phyloP scores from a whole-genome alignment of 2,797 vertebrate genomes.

The Melanotaenia parkinsoni region DNA sequence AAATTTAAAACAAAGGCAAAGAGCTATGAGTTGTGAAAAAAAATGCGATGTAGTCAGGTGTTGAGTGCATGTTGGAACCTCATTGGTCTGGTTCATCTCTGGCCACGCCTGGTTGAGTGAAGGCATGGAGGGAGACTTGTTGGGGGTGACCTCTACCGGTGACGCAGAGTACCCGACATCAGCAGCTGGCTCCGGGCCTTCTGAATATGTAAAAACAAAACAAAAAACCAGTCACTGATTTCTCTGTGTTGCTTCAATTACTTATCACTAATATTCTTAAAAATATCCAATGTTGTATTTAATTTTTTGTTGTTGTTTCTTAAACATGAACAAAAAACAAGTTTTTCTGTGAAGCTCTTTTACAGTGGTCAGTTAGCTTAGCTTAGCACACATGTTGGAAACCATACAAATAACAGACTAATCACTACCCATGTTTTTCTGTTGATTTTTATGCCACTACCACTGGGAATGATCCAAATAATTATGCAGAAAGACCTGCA shows the following conservation, averaged over 20 bases:
- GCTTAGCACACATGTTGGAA: not conserved
- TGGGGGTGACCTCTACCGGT: constrained; percentile 95
- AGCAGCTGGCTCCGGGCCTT: constrained; percentile 86
- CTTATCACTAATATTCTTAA: not conserved
- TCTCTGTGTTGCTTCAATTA: not conserved
- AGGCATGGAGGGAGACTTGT: constrained; percentile 98
- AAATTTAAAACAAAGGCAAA: constrained; percentile 22
- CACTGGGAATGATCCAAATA: too few relatives aligned
- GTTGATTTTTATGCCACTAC: too few relatives aligned
- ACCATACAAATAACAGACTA: not conserved
- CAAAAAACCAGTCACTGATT: not conserved
- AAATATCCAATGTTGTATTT: not conserved
- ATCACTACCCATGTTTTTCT: too few relatives aligned
- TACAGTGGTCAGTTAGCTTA: not conserved
- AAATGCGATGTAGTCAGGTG: not conserved
- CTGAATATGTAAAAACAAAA: constrained; percentile 59
- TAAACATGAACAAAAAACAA: not conserved
- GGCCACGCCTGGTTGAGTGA: constrained; percentile 99
- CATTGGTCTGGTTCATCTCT: constrained; percentile 97
- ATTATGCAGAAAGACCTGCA: too few relatives aligned
- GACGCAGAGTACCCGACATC: constrained; percentile 94
- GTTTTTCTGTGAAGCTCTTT: too few relatives aligned
- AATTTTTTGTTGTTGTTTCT: not conserved
- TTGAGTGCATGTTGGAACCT: constrained; percentile 84
- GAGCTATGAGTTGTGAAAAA: constrained; percentile 15